Conservation (phyloP, 2,113 vertebrate species). For the Chaetodon auriga region DNA sequence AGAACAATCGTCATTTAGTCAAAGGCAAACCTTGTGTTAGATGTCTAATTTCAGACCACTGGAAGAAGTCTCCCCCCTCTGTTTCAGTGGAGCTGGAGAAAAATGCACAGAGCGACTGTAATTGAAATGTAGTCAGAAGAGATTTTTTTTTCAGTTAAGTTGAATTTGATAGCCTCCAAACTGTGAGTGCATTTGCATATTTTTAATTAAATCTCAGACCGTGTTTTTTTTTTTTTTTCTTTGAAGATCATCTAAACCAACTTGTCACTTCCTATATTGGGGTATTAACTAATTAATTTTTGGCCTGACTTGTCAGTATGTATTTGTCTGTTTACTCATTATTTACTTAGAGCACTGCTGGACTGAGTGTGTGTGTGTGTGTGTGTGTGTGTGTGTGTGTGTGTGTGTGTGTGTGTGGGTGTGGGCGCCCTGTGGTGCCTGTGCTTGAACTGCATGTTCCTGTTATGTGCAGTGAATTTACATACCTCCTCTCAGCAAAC, state of each 20-base stretch:
- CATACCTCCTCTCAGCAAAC: conserved; percentile 60
- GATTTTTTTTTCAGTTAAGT: conserved; percentile 71
- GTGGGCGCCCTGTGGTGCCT: neutral
- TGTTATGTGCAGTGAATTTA: conserved; percentile 54
- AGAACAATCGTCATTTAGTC: conserved; percentile 52
- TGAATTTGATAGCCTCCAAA: conserved; percentile 78
- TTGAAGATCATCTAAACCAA: conserved; percentile 71
- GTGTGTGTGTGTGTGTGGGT: neutral
- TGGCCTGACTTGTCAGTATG: conserved; percentile 71
- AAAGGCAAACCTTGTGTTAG: conserved; percentile 38
- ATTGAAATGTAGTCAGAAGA: conserved; percentile 80
- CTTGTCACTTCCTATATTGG: conserved; percentile 75
- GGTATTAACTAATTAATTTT: conserved; percentile 78
- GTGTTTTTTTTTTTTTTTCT: conserved; percentile 31
- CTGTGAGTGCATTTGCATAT: conserved; percentile 82
- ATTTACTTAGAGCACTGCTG: conserved; percentile 34
- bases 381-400: conserved; percentile 17
- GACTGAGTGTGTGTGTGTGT: conserved; percentile 6
- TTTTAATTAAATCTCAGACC: conserved; percentile 85
- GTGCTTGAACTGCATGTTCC: conserved; percentile 33
- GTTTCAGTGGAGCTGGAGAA: conserved; percentile 50
- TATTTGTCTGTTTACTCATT: conserved; percentile 73
- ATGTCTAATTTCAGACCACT: conserved; percentile 42
- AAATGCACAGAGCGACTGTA: conserved; percentile 62
- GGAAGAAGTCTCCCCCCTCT: neutral